These are phyloP conservation scores for Azemiops feae DNA, from an alignment of 2,113 vertebrate genomes.

Conservation along the genomic window DNA sequence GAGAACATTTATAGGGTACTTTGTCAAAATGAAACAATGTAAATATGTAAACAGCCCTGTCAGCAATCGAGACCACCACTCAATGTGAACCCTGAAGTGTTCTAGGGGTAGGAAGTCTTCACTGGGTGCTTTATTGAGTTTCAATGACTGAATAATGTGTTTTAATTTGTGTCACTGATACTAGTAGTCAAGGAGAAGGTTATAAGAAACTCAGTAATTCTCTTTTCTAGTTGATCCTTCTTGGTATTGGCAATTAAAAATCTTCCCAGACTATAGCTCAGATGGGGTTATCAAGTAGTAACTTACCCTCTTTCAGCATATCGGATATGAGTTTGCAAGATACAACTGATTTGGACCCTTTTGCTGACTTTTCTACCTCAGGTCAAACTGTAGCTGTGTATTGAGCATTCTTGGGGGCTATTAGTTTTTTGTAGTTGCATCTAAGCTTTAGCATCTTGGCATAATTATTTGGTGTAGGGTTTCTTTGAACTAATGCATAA, in stretches of 20 bases:
- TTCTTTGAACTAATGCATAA: background rate
- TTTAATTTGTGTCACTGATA: background rate
- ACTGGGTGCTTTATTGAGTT: background rate
- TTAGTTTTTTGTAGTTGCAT: background rate
- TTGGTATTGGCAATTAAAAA: background rate
- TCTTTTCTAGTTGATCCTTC: background rate
- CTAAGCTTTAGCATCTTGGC: background rate
- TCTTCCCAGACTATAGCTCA: background rate
- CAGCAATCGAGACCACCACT: background rate
- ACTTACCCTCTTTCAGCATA: background rate
- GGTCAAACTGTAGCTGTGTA: background rate
- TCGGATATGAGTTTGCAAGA: background rate
- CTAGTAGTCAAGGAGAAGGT: background rate
- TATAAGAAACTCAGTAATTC: background rate
- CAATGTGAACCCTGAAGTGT: background rate
- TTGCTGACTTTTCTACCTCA: background rate
- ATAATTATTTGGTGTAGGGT: background rate
- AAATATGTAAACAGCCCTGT: background rate
- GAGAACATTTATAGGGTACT: background rate
- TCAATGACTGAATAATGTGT: background rate
- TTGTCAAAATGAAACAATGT: background rate
- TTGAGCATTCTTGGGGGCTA: background rate
- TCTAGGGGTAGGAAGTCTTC: background rate
- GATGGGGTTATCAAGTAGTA: background rate
- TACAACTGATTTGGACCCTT: background rate